Evolutionary conservation across 2,113 vertebrate species (phyloP), one percentile per base, ranked within the genome.

Genomic region (Thermophis baileyi): DNA sequence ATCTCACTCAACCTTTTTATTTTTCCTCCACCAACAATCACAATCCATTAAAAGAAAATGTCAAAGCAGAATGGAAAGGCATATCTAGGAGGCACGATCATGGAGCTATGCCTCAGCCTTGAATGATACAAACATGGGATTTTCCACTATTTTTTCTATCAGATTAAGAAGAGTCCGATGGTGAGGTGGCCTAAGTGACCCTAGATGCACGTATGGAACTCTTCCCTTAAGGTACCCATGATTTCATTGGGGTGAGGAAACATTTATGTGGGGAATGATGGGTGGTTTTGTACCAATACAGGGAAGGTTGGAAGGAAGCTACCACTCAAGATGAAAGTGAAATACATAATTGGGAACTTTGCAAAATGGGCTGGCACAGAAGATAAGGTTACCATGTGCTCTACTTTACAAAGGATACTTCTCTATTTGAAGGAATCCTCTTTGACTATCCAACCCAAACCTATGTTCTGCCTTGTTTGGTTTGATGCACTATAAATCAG

Each of bases 41-140:
- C 88, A 92, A 54, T 89, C 63, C 47, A 30, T 94, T 50, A 91
- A 55, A 93, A 92, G 53, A 55, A 87, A 88, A 49, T 54, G 3
- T 85, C 11, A 69, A 90, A 49, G 55, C 30, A 46, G 95, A 92
- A 3, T 53, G 86, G 25, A 0, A 57, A 93, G 1, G 27, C 57
- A 46, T 24, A 20, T 93, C 74, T 92, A 93, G 40, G 57, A 10
- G 11, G 50, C 9, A 74, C 20, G 6, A 87, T 46, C 87, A 1
- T 8, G 57, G 27, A 93, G 40, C 12, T 30, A 90, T 87, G 0
- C 47, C 46, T 22, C 0, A 63, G 30, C 27, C 91, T 91, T 92
- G 3, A 90, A 93, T 95, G 49, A 74, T 93, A 91, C 27, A 87
- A 51, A 81, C 7, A 1, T 22, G 16, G 25, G 25, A 20, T 3